A percentile compares a stretch with the other conserved stretches of the same genome.
phyloP scores from a whole-genome alignment of 1,140 invertebrate genomes.

The Aphelinus atriplicis region DNA sequence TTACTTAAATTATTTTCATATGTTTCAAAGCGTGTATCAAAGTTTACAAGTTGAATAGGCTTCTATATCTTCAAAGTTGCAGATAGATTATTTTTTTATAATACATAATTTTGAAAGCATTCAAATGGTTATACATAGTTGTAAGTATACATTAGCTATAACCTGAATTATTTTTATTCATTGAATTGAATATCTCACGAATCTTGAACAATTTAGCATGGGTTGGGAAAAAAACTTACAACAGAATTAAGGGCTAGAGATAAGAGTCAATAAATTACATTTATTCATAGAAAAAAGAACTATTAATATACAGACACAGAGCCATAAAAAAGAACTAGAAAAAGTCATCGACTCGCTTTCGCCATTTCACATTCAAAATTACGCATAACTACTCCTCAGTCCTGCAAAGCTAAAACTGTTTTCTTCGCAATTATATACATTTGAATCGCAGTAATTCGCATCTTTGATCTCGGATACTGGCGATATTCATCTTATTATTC shows the following conservation, averaged over 20 bases:
- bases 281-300: constrained; percentile 54
- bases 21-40: too few species aligned
- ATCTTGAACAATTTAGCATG: not conserved
- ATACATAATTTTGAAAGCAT: too few species aligned
- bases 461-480: constrained; percentile 25
- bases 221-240: not conserved
- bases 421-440: constrained; percentile 14
- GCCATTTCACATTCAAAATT: constrained; percentile 35
- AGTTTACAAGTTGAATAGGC: too few species aligned
- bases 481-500: constrained; percentile 27
- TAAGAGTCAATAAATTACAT: constrained; percentile 53
- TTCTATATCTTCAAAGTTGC: too few species aligned
- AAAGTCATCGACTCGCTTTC: constrained; percentile 37
- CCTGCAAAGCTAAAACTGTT: constrained; percentile 38
- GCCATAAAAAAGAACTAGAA: constrained; percentile 46
- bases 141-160: too few species aligned
- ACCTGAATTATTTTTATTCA: too few species aligned
- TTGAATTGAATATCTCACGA: too few species aligned
- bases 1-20: too few species aligned
- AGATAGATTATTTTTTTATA: too few species aligned
- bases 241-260: not conserved
- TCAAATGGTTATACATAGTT: too few species aligned
- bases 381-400: constrained; percentile 40
- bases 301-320: constrained; percentile 46
- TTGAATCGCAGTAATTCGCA: constrained; percentile 11